phyloP scores from a whole-genome alignment of 2,888 invertebrate species.

The Litoditis marina region DNA sequence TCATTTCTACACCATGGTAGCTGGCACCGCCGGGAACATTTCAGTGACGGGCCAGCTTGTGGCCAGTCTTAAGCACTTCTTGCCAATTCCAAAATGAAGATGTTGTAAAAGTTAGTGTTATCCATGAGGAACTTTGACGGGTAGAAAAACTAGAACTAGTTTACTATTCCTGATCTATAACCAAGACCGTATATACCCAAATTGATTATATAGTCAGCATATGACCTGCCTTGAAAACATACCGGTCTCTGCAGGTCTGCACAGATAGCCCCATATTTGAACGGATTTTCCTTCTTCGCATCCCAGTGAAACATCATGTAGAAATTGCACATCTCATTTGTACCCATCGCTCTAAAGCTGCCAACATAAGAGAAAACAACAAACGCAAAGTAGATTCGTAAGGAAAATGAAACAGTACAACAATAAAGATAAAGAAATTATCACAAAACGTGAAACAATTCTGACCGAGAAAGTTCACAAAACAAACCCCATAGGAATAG shows the following conservation, averaged over 20 bases:
- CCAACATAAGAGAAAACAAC: constrained; percentile 1
- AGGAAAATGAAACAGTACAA: not conserved
- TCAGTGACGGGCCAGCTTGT: too few relatives aligned
- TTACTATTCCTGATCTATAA: too few relatives aligned
- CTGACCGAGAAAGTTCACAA: constrained; percentile 1
- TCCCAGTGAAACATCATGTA: constrained; percentile 66
- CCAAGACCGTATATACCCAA: too few relatives aligned
- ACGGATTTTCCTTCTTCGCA: constrained; percentile 55
- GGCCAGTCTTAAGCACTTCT: too few relatives aligned
- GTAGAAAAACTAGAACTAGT: too few relatives aligned
- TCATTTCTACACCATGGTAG: too few relatives aligned
- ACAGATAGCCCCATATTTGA: constrained; percentile 58
- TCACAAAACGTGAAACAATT: not conserved
- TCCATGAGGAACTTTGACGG: too few relatives aligned
- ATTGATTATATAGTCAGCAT: too few relatives aligned
- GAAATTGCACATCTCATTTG: constrained; percentile 67
- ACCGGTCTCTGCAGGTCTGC: constrained; percentile 18
- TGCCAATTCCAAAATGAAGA: too few relatives aligned
- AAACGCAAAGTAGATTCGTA: not conserved
- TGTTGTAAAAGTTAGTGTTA: not conserved
- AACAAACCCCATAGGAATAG: constrained; percentile 65
- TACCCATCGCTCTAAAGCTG: constrained; percentile 62
- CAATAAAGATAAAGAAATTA: not conserved
- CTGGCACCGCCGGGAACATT: too few relatives aligned
- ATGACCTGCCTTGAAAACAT: not conserved